These are phyloP conservation scores for Drosophila eugracilis DNA, from an alignment of 1,140 invertebrate genomes.

Conservation along the genomic window DNA sequence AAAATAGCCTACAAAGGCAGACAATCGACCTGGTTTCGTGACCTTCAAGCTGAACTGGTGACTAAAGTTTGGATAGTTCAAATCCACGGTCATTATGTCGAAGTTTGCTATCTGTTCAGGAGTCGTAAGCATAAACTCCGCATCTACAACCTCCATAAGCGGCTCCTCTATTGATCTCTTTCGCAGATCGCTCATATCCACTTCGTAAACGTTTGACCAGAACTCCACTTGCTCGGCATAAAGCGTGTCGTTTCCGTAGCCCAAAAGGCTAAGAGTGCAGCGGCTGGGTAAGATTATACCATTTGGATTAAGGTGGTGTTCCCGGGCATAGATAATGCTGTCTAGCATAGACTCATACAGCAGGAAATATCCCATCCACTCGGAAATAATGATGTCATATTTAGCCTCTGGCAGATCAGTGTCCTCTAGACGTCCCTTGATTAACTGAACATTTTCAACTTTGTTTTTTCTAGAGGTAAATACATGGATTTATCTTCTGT, in stretches of 20 bases:
- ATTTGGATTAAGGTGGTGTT: slow-evolving; percentile 91
- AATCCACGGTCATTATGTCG: slow-evolving; percentile 93
- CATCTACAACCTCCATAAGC: slow-evolving; percentile 93
- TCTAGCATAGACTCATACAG: slow-evolving; percentile 99
- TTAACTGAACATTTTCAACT: slow-evolving; percentile 87
- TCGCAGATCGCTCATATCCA: slow-evolving; percentile 98
- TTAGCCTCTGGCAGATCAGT: slow-evolving; percentile 91
- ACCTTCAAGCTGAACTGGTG: slow-evolving; percentile 91
- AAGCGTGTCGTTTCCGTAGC: slow-evolving; percentile 93
- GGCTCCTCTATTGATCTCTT: slow-evolving; percentile 95
- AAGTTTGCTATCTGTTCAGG: slow-evolving; percentile 89
- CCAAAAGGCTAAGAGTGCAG: slow-evolving; percentile 95
- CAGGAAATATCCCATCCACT: slow-evolving; percentile 99
- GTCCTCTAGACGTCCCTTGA: slow-evolving; percentile 95
- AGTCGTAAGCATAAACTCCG: slow-evolving; percentile 91
- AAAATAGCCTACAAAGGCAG: slow-evolving; percentile 97
- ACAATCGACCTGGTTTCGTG: slow-evolving; percentile 90
- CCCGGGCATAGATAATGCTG: slow-evolving; percentile 95
- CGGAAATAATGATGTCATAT: slow-evolving; percentile 98
- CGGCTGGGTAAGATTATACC: slow-evolving; percentile 94
- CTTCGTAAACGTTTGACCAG: slow-evolving; percentile 99
- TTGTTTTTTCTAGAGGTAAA: slow-evolving; percentile 87
- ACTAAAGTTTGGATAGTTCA: slow-evolving; percentile 92
- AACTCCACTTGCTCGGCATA: slow-evolving; percentile 92
- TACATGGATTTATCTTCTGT: not conserved